Conservation (phyloP, 2,797 vertebrate genomes). For the Neomorphus geoffroyi region DNA sequence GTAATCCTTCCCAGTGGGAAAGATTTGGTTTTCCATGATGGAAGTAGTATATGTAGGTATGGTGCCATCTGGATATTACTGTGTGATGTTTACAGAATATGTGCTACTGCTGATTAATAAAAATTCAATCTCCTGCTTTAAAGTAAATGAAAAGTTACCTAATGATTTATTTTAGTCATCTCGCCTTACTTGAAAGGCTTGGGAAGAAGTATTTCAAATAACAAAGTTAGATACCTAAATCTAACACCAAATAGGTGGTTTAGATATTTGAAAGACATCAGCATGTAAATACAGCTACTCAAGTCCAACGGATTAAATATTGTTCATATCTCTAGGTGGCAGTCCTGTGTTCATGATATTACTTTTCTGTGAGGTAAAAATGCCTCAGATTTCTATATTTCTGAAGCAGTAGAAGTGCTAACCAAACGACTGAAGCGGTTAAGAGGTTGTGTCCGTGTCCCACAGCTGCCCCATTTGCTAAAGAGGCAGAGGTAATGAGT, state of each 20-base stretch:
- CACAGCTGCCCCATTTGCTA: background rate
- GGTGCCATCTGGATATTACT: background rate
- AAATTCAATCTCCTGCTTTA: background rate
- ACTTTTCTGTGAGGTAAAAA: background rate
- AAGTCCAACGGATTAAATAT: background rate
- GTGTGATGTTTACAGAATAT: background rate
- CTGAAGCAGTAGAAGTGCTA: background rate
- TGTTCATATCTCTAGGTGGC: background rate
- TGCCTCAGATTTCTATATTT: background rate
- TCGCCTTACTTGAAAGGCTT: background rate
- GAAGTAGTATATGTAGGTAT: background rate
- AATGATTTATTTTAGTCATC: background rate
- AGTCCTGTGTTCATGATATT: background rate
- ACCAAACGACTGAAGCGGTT: background rate
- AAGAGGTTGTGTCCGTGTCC: background rate
- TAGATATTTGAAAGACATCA: background rate
- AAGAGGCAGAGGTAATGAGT: background rate
- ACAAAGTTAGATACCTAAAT: background rate
- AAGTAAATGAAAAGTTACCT: background rate
- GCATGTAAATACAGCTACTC: background rate
- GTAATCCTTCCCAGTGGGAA: background rate
- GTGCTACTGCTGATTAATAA: background rate
- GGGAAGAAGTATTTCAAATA: background rate
- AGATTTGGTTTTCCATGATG: background rate
- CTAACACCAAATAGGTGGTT: background rate